These are phyloP conservation scores for Melanotaenia maccullochi DNA, from an alignment of 2,797 vertebrate genomes.

Conservation along the genomic window DNA sequence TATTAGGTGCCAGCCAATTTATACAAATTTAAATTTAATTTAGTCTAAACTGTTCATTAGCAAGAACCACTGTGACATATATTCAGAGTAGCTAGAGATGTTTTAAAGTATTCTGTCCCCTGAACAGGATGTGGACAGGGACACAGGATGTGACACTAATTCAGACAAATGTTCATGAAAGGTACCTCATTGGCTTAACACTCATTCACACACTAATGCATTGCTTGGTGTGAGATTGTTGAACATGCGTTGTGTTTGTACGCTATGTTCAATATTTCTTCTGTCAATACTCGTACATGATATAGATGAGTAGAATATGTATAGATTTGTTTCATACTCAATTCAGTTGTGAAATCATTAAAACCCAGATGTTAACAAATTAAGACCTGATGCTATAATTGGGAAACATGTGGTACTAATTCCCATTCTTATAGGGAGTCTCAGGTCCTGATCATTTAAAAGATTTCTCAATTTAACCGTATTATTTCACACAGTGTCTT, in stretches of 20 bases:
- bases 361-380: not conserved
- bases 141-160: conserved; percentile 35
- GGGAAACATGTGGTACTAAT: too few relatives aligned
- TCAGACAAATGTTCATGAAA: conserved; percentile 41
- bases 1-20: conserved; percentile 15
- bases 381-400: too few relatives aligned
- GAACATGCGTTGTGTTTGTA: not conserved
- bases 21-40: conserved; percentile 21
- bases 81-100: conserved; percentile 43
- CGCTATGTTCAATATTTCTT: not conserved
- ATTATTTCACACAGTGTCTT: too few relatives aligned
- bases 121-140: conserved; percentile 30
- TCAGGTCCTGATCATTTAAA: too few relatives aligned
- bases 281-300: not conserved
- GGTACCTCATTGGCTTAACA: conserved; percentile 32
- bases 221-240: conserved; percentile 1
- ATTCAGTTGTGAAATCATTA: not conserved
- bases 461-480: too few relatives aligned
- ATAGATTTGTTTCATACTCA: not conserved
- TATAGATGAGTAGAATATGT: not conserved
- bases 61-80: conserved; percentile 14
- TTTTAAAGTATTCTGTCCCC: conserved; percentile 13
- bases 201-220: conserved; percentile 27
- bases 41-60: conserved; percentile 20
- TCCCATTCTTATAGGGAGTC: too few relatives aligned